These are phyloP conservation scores for Lerista edwardsae DNA, from an alignment of 2,797 vertebrate species.

Conservation along the genomic window DNA sequence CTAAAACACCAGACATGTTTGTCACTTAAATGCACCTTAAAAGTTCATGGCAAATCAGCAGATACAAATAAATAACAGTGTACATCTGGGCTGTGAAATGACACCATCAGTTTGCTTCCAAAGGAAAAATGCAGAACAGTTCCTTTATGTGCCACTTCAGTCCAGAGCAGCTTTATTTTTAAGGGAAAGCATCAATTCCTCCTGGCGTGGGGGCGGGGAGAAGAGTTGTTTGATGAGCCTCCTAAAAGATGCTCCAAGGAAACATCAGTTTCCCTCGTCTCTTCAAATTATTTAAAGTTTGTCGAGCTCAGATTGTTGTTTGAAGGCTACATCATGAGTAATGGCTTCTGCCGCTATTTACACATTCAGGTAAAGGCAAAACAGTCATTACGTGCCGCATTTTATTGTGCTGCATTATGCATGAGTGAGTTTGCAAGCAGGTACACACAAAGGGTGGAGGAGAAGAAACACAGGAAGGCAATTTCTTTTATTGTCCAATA, in stretches of 20 bases:
- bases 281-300: conserved; percentile 65
- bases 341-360: conserved; percentile 65
- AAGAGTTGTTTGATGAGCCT: conserved; percentile 46
- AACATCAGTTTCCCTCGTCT: conserved; percentile 35
- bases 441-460: conserved; percentile 50
- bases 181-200: conserved; percentile 65
- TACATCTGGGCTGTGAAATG: conserved; percentile 3
- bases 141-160: conserved; percentile 43
- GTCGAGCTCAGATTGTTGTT: conserved; percentile 61
- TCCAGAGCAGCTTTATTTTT: conserved; percentile 37
- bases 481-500: conserved; percentile 58
- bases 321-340: conserved; percentile 54
- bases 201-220: conserved; percentile 24
- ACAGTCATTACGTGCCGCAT: conserved; percentile 28
- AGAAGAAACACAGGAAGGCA: conserved; percentile 48
- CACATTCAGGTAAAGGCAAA: conserved; percentile 45
- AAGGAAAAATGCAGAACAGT: conserved; percentile 26
- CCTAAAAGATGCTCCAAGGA: conserved; percentile 63
- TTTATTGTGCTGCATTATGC: conserved; percentile 69
- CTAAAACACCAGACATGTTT: neutral
- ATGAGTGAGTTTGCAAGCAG: conserved; percentile 68
- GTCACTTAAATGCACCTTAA: neutral
- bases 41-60: neutral
- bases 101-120: conserved; percentile 7
- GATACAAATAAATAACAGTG: neutral